Base-by-base conservation (phyloP, 2,888 invertebrate species). In the Halictus quadricinctus region DNA sequence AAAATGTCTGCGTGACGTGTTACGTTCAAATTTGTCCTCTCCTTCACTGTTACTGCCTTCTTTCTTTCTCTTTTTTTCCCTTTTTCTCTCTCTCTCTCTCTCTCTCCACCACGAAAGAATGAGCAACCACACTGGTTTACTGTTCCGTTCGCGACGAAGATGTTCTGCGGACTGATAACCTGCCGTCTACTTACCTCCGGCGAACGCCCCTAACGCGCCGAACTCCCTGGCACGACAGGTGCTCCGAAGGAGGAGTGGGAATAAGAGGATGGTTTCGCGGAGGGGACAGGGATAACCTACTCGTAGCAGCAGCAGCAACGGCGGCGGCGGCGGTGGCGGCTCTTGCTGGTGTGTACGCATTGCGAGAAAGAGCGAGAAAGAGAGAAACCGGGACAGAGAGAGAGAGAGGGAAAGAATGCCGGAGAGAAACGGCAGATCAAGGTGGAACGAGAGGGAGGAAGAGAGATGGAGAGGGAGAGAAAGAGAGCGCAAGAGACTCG, bases 81-180 rank as follows among this genome's bases (percentile, higher is more conserved):
- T 64, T 43, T 78, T 79, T 41, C 72, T 46, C 41, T 72, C 48
- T 58, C 58, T 64, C 46, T 78, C 80, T 41, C 72, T 46, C 41
- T 72, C 75, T 87, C 76, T 83, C 80, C 83, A 80, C 81, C 80
- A 69, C 77, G 85, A 86, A 75, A 88, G 88, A 88, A 88, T 87
- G 84, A 85, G 86, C 79, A 85, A 73, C 86, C 82, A 87, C 91
- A 85, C 86, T 83, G 86, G 82, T 86, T 88, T 84, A 87, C 88
- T 90, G 90, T 91, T 90, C 92, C 92, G 92, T 90, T 92, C 93
- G 92, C 93, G 93, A 94, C 93, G 93, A 93, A 93, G 94, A 94
- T 93, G 93, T 94, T 93, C 93, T 91, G 92, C 93, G 93, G 94
- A 94, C 94, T 94, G 94, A 94, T 94, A 94, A 94, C 93, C 93